Conservation (phyloP, 2,113 vertebrate genomes). For the Coregonus clupeaformis region DNA sequence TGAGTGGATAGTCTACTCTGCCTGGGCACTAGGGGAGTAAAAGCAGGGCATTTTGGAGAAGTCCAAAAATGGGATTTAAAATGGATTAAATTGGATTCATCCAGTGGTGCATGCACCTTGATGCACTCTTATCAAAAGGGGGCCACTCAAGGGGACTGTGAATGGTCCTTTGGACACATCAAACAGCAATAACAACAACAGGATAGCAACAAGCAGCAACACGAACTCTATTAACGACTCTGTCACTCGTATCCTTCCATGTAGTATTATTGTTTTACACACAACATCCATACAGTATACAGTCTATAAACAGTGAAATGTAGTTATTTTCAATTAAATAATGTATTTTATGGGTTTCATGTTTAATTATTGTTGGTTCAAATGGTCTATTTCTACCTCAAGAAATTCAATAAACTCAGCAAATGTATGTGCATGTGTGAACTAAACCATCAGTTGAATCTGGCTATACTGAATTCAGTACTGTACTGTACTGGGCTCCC, state of each 20-base stretch:
- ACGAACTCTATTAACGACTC: background rate
- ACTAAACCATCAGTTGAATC: background rate
- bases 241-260: conserved; percentile 2
- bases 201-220: background rate
- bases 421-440: background rate
- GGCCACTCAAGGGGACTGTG: conserved; percentile 4
- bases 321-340: conserved; percentile 40
- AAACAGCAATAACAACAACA: conserved; percentile 26
- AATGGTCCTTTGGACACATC: background rate
- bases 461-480: background rate
- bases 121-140: conserved; percentile 16
- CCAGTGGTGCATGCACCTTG: background rate
- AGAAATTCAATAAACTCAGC: background rate
- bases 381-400: background rate
- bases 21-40: no score
- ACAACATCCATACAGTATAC: conserved; percentile 22
- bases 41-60: no score
- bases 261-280: conserved; percentile 26
- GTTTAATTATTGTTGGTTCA: background rate
- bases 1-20: no score
- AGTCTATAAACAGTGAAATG: conserved; percentile 40
- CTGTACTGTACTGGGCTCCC: no score
- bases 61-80: conserved; percentile 49
- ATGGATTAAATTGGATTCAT: no score
- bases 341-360: conserved; percentile 16